Evolutionary conservation across 2,888 invertebrate genomes (phyloP).

Genomic region (Lamproptera curius): DNA sequence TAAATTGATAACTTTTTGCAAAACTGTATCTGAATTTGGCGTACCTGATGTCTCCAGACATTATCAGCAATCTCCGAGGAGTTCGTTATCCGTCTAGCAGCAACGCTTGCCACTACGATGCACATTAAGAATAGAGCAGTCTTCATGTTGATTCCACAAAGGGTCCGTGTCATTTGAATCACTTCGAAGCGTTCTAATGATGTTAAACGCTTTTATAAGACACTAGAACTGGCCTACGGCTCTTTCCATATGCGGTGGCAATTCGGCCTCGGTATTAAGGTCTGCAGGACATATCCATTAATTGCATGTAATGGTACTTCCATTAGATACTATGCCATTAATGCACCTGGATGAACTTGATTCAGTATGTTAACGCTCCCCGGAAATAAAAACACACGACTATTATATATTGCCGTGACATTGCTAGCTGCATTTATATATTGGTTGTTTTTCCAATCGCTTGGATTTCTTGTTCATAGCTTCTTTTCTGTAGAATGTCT

Average conservation of each 20-base stretch:
- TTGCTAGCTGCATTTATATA: too few relatives aligned
- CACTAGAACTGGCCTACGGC: conserved; percentile 38
- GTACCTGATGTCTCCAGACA: conserved; percentile 33
- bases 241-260: conserved; percentile 51
- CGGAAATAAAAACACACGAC: too few relatives aligned
- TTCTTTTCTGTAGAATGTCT: too few relatives aligned
- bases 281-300: conserved; percentile 35
- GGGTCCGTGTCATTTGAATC: conserved; percentile 32
- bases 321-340: too few relatives aligned
- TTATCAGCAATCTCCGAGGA: conserved; percentile 29
- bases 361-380: too few relatives aligned
- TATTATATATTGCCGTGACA: too few relatives aligned
- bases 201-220: conserved; percentile 65
- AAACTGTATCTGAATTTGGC: too few relatives aligned
- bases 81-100: conserved; percentile 40
- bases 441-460: too few relatives aligned
- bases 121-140: conserved; percentile 38
- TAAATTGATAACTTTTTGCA: too few relatives aligned
- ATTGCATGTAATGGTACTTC: too few relatives aligned
- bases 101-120: conserved; percentile 38
- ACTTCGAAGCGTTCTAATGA: conserved; percentile 44
- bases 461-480: too few relatives aligned
- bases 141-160: conserved; percentile 35
- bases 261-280: conserved; percentile 39
- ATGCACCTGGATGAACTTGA: too few relatives aligned